A percentile compares a stretch with the other conserved stretches of the same genome.
These are phyloP conservation scores for Pristionchus pacificus DNA, from an alignment of 1,140 invertebrate species.

Conservation along the genomic window DNA sequence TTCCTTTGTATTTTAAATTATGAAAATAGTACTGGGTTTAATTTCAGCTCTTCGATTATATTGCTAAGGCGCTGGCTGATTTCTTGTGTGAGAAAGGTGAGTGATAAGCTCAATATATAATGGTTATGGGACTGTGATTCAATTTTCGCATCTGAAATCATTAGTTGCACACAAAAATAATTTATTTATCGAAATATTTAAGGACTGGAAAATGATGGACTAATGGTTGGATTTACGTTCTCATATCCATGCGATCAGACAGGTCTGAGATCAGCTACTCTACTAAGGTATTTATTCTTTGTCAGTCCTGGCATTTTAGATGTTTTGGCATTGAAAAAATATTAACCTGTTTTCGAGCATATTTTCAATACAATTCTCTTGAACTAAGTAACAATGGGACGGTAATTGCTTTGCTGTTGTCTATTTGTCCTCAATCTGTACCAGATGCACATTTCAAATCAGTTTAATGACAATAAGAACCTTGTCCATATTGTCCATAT, in stretches of 20 bases:
- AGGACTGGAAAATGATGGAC: conserved; percentile 22
- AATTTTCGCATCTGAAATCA: too few relatives aligned
- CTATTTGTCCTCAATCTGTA: background rate
- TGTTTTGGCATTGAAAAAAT: too few relatives aligned
- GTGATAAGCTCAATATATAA: background rate
- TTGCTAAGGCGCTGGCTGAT: conserved; percentile 34
- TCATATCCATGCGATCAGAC: conserved; percentile 44
- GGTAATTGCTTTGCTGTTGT: background rate
- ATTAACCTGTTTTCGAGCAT: too few relatives aligned
- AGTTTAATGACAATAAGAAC: too few relatives aligned
- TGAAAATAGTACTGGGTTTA: background rate
- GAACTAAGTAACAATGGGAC: background rate
- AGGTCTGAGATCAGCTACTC: conserved; percentile 35
- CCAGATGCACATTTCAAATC: background rate
- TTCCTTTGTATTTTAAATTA: too few relatives aligned
- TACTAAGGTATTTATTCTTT: conserved; percentile 29
- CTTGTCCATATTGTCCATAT: too few relatives aligned
- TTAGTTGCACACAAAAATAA: too few relatives aligned
- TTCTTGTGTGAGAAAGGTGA: conserved; percentile 31
- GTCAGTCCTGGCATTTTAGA: too few relatives aligned
- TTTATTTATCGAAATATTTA: too few relatives aligned
- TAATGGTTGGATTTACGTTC: conserved; percentile 46
- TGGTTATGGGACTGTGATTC: too few relatives aligned
- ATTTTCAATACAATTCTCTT: too few relatives aligned
- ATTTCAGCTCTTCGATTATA: conserved; percentile 45